phyloP scores from a whole-genome alignment of 35 echinoderm and acorn worm genomes.

The Apostichopus japonicus region DNA sequence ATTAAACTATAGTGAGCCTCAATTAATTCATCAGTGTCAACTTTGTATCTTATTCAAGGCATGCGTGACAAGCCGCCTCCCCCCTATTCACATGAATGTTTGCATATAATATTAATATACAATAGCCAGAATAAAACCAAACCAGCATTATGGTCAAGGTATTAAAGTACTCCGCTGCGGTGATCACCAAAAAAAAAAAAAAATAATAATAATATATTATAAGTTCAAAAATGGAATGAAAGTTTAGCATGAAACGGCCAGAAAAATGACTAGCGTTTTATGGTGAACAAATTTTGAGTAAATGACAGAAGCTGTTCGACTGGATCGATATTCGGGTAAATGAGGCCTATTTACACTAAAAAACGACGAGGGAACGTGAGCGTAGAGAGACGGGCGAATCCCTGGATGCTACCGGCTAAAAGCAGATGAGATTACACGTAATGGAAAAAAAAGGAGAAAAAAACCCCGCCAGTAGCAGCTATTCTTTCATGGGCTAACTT shows the following conservation, averaged over 20 bases:
- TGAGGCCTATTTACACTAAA: constrained; percentile 53
- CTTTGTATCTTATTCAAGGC: too few species aligned
- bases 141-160: too few species aligned
- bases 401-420: constrained; percentile 53
- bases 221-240: constrained; percentile 1
- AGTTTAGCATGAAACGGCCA: constrained; percentile 26
- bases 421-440: constrained; percentile 51
- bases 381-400: constrained; percentile 36
- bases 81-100: too few species aligned
- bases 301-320: constrained; percentile 12
- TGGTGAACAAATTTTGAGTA: constrained; percentile 42
- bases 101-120: too few species aligned
- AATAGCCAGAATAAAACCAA: too few species aligned
- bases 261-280: constrained; percentile 23
- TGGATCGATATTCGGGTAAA: constrained; percentile 43
- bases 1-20: too few species aligned
- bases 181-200: too few species aligned
- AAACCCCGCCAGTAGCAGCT: neutral
- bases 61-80: too few species aligned
- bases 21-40: too few species aligned
- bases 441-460: constrained; percentile 9
- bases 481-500: constrained; percentile 21
- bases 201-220: too few species aligned
- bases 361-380: constrained; percentile 25
- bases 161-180: too few species aligned